These are phyloP conservation scores for Heliconius hewitsoni DNA, from an alignment of 1,140 invertebrate genomes.

Conservation along the genomic window DNA sequence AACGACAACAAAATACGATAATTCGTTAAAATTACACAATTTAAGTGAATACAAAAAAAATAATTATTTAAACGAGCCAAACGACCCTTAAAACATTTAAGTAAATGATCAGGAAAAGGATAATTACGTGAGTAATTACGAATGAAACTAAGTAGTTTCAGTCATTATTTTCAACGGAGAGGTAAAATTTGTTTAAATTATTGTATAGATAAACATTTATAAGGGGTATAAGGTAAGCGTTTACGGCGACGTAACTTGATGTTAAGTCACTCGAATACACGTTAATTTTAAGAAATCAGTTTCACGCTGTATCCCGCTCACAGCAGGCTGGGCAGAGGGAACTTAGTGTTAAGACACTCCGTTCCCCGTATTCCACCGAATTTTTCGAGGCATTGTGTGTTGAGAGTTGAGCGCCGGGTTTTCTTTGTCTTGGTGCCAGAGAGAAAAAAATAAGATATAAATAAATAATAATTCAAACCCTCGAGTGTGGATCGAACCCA, in stretches of 20 bases:
- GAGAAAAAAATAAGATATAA: too few relatives aligned
- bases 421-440: too few relatives aligned
- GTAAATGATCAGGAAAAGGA: slow-evolving; percentile 3
- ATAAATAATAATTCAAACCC: too few relatives aligned
- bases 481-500: too few relatives aligned
- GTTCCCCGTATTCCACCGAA: too few relatives aligned
- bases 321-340: too few relatives aligned
- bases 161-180: neutral
- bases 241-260: neutral
- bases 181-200: slow-evolving; percentile 1
- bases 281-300: neutral
- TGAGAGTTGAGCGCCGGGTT: too few relatives aligned
- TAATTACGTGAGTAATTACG: neutral
- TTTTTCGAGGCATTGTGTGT: too few relatives aligned
- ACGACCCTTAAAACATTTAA: slow-evolving; percentile 11
- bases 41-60: slow-evolving; percentile 4
- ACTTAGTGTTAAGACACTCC: too few relatives aligned
- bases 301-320: too few relatives aligned
- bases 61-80: slow-evolving; percentile 8
- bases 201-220: neutral
- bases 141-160: slow-evolving; percentile 8
- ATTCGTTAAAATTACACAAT: neutral
- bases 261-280: neutral
- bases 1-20: neutral
- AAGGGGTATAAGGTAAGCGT: neutral